These are phyloP conservation scores for Symphodus melops DNA, from an alignment of 2,113 vertebrate species.

Conservation along the genomic window DNA sequence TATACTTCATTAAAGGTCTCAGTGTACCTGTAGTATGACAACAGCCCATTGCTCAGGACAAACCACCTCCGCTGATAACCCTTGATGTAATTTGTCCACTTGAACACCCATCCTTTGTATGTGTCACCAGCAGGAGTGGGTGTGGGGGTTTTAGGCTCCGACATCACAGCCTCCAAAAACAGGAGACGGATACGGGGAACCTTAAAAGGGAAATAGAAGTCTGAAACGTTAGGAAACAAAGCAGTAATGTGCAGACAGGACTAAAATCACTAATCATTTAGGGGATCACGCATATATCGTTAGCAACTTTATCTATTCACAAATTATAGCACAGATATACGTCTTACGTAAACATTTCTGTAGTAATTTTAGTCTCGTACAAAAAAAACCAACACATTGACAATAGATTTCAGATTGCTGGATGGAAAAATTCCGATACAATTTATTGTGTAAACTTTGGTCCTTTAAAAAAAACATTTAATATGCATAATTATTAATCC, in stretches of 20 bases:
- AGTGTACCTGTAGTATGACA: constrained; percentile 90
- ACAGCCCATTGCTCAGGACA: constrained; percentile 92
- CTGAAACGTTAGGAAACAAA: too few relatives aligned
- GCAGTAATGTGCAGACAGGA: too few relatives aligned
- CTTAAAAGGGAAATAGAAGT: constrained; percentile 1
- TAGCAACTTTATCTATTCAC: too few relatives aligned
- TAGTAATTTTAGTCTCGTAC: too few relatives aligned
- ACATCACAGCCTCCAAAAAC: constrained; percentile 77
- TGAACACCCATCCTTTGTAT: constrained; percentile 92
- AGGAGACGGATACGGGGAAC: constrained; percentile 43
- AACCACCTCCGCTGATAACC: constrained; percentile 95
- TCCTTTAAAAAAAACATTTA: too few relatives aligned
- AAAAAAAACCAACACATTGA: too few relatives aligned
- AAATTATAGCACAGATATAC: too few relatives aligned
- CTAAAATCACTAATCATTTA: too few relatives aligned
- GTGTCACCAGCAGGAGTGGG: constrained; percentile 80
- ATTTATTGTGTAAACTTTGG: too few relatives aligned
- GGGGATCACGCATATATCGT: too few relatives aligned
- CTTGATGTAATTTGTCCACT: constrained; percentile 97
- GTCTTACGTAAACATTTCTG: too few relatives aligned
- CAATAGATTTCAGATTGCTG: background rate
- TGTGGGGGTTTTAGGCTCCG: constrained; percentile 74
- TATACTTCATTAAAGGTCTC: background rate
- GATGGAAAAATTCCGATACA: background rate
- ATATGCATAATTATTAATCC: too few relatives aligned